Conservation (phyloP, 2,888 invertebrate genomes). For the Cenopis cana region DNA sequence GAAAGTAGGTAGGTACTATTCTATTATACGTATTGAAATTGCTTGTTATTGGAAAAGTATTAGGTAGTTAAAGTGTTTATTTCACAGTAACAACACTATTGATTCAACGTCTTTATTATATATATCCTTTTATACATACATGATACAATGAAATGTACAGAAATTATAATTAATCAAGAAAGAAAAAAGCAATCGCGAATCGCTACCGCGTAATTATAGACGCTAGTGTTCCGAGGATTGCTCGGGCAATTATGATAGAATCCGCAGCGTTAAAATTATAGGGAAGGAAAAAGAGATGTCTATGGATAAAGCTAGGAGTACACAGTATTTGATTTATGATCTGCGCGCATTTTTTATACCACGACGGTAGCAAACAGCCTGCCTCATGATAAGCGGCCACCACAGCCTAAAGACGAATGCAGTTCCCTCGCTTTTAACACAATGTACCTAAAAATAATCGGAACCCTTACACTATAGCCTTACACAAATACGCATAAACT, state of each 20-base stretch:
- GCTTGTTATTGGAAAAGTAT: not conserved
- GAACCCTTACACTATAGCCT: too few species aligned
- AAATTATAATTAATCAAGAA: constrained; percentile 20
- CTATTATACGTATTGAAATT: too few species aligned
- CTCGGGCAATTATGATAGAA: constrained; percentile 38
- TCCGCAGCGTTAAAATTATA: constrained; percentile 40
- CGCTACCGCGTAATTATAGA: constrained; percentile 41
- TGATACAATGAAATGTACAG: constrained; percentile 5
- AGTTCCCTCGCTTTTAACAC: too few species aligned
- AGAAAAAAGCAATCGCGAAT: constrained; percentile 31
- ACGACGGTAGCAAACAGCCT: too few species aligned
- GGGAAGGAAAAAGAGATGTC: not conserved
- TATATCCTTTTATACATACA: constrained; percentile 7
- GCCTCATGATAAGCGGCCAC: too few species aligned
- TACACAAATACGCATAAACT: too few species aligned
- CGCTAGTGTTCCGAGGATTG: constrained; percentile 22
- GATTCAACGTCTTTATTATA: too few species aligned
- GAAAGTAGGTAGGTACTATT: too few species aligned
- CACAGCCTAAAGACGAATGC: too few species aligned
- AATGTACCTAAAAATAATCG: too few species aligned
- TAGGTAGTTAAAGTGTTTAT: not conserved
- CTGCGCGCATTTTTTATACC: too few species aligned
- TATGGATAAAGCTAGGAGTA: constrained; percentile 5
- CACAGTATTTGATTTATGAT: constrained; percentile 5
- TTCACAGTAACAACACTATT: too few species aligned